Evolutionary conservation across 2,113 vertebrate species (phyloP).

Genomic region (Aegithalos caudatus): DNA sequence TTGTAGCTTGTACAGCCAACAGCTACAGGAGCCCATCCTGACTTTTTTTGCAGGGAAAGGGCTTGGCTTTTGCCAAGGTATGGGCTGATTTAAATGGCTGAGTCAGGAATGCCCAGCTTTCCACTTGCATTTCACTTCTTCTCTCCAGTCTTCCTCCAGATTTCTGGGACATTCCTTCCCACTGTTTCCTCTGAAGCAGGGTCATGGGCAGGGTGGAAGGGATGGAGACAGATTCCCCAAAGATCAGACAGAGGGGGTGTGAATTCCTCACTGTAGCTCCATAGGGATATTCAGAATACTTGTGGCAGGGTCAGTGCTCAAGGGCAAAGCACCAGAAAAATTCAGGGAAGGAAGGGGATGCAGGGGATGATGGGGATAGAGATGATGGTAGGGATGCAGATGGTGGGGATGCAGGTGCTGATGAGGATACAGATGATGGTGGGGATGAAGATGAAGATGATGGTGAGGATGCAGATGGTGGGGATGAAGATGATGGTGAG

Average conservation of each 20-base stretch:
- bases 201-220: background rate
- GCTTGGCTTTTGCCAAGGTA: background rate
- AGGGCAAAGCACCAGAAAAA: background rate
- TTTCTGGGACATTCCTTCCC: background rate
- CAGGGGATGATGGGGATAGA: fast-evolving
- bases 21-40: background rate
- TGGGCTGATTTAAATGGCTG: background rate
- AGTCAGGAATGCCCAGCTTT: background rate
- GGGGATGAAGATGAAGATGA: background rate
- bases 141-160: background rate
- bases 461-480: background rate
- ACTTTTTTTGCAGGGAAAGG: background rate
- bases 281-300: background rate
- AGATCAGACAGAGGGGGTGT: background rate
- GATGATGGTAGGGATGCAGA: background rate
- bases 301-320: background rate
- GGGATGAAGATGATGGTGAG: too few relatives aligned
- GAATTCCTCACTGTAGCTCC: background rate
- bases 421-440: fast-evolving
- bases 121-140: background rate
- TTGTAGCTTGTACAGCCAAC: background rate
- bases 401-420: background rate
- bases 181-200: background rate
- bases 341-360: background rate
- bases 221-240: background rate